Conservation (phyloP, 2,113 vertebrate species). For the Tragelaphus strepsiceros region DNA sequence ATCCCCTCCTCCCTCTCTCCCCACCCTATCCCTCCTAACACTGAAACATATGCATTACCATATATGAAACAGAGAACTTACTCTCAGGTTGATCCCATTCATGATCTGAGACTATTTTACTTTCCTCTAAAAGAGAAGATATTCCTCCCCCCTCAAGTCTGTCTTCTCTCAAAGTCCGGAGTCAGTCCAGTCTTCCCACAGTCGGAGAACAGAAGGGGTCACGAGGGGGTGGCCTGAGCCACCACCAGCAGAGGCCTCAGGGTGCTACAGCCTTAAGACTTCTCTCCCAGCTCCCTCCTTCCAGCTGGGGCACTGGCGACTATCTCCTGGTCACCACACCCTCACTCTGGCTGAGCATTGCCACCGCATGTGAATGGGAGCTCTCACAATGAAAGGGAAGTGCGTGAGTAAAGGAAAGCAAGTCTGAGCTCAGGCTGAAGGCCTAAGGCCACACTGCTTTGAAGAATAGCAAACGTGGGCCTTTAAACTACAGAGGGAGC, state of each 20-base stretch:
- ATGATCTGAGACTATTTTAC: not conserved
- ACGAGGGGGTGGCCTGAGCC: not conserved
- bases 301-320: not conserved
- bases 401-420: not conserved
- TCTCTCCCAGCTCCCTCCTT: not conserved
- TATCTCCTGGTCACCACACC: not conserved
- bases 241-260: not conserved
- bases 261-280: not conserved
- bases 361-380: not conserved
- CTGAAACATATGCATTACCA: not conserved
- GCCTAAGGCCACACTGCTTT: not conserved
- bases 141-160: not conserved
- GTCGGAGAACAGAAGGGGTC: not conserved
- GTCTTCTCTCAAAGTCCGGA: not conserved
- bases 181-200: not conserved
- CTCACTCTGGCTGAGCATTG: not conserved
- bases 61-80: not conserved
- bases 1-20: not conserved
- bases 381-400: not conserved
- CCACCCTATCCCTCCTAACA: not conserved
- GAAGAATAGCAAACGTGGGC: not conserved
- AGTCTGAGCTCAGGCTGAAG: not conserved
- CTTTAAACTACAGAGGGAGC: not conserved
- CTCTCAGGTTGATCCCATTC: not conserved
- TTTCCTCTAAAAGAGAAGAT: not conserved